Percentiles rank a stretch among this genome's conserved stretches.
Evolutionary conservation across 2,113 vertebrate species (phyloP).

Genomic region (Equus quagga): DNA sequence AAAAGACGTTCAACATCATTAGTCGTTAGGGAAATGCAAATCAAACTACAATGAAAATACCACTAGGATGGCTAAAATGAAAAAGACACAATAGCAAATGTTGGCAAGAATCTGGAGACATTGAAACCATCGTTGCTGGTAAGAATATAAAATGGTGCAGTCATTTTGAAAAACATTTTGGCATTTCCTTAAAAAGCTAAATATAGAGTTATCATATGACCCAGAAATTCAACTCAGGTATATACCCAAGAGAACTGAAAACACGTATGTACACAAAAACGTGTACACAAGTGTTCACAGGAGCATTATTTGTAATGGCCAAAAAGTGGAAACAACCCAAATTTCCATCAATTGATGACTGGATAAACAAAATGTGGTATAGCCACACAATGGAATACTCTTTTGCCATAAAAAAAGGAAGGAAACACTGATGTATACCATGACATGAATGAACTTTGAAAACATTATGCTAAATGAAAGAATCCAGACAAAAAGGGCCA

Average conservation of each 20-base stretch:
- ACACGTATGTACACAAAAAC: background rate
- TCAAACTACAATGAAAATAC: background rate
- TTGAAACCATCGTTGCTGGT: background rate
- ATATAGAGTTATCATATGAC: background rate
- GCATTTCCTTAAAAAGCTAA: background rate
- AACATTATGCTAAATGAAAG: background rate
- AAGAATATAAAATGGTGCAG: background rate
- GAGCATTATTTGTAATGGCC: background rate
- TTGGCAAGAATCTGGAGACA: background rate
- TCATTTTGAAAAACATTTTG: background rate
- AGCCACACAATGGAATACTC: background rate
- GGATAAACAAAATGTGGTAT: background rate
- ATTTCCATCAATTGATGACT: background rate
- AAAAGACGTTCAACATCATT: background rate
- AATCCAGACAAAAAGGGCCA: background rate
- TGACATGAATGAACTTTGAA: background rate
- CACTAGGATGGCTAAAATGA: background rate
- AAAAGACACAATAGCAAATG: background rate
- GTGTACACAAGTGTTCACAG: background rate
- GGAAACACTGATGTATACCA: background rate
- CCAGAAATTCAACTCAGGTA: background rate
- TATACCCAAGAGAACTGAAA: background rate
- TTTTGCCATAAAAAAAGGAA: background rate
- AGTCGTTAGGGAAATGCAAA: background rate
- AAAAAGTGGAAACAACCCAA: background rate